These are phyloP conservation scores for Macrobrachium rosenbergii DNA, from an alignment of 1,140 invertebrate species.

Conservation along the genomic window DNA sequence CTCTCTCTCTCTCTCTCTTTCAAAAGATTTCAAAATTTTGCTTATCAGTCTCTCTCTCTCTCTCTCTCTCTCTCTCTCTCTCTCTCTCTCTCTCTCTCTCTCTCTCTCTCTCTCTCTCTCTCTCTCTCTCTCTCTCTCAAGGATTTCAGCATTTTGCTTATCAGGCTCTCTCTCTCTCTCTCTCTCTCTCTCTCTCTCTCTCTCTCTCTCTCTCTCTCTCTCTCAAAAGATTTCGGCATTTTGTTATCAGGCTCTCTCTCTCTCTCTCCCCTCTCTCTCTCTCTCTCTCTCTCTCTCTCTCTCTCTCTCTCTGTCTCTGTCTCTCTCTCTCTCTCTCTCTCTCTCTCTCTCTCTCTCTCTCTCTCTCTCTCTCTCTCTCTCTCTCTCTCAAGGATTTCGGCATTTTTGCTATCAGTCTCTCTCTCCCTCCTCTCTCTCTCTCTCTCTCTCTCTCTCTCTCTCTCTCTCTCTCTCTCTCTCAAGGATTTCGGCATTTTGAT, in stretches of 20 bases:
- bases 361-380: conserved; percentile 14
- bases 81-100: background rate
- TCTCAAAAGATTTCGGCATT: too few species aligned
- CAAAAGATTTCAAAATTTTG: too few species aligned
- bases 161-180: too few species aligned
- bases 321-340: background rate
- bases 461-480: background rate
- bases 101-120: background rate
- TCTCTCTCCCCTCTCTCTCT: background rate
- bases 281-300: conserved; percentile 3
- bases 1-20: too few species aligned
- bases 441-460: background rate
- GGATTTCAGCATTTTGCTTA: background rate
- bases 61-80: background rate
- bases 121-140: background rate
- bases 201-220: too few species aligned
- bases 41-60: background rate
- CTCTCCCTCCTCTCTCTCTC: conserved; percentile 6
- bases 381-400: conserved; percentile 20
- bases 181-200: too few species aligned
- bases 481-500: background rate
- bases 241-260: too few species aligned
- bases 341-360: conserved; percentile 22
- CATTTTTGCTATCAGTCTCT: conserved; percentile 24
- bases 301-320: background rate